Evolutionary conservation across 2,113 vertebrate genomes (phyloP), one percentile per base, ranked within the genome.

Genomic region (Amphiprion percula): DNA sequence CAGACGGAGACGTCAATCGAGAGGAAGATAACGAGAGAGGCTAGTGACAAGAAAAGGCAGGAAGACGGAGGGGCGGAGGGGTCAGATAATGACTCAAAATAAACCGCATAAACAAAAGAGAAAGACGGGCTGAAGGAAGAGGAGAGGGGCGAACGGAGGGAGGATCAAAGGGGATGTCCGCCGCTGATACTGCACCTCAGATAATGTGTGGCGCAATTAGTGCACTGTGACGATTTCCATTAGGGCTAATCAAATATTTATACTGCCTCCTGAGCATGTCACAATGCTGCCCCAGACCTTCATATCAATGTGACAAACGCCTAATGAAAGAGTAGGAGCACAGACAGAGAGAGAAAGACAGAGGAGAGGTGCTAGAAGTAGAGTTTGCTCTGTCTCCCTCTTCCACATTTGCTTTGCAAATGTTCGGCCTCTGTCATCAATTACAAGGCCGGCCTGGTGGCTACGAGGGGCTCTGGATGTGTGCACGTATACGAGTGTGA

Each of bases 221-320:
- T 94, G 93, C 94, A 91, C 95, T 95, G 96, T 97, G 97, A 99
- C 96, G 97, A 99, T 98, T 99, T 97, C 97, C 98, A 99, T 99
- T 99, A 99, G 92, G 93, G 95, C 96, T 99, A 95, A 99, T 99
- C 96, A 99, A 99, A 99, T 99, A 99, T 99, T 99, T 99, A 99
- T 99, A 91, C 95, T 96, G 95, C 95, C 95, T 96, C 90, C 85
- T 93, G 96, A 96, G 97, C 96, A 96, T 96, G 96, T 97, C 96
- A 95, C 94, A 96, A 95, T 74, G 89, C 87, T 77, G 86, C 95
- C 93, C 92, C 6, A 77, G 54, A 88, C 76, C 87, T 94, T 96
- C 91, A 95, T 96, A 97, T 98, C 98, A 97, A 96, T 96, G 96
- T 97, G 95, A 95, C 97, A 97, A 97, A 97, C 94, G 94, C 89